Evolutionary conservation across 2,888 invertebrate genomes (phyloP).

Genomic region (Scrobipalpa atriplicella): DNA sequence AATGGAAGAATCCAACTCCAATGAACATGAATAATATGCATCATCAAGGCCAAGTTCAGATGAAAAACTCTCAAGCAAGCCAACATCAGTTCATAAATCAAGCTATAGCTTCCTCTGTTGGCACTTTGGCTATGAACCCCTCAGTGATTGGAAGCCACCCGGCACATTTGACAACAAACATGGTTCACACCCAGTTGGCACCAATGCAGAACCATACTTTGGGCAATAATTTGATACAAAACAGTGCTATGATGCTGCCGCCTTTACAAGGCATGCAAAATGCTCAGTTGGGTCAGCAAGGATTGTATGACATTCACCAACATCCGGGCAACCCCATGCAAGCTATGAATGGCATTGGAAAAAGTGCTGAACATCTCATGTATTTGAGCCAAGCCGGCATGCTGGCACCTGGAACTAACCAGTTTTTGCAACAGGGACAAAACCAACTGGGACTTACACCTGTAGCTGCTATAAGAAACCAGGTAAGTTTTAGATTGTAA

Average conservation of each 20-base stretch:
- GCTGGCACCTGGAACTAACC: conserved; percentile 83
- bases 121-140: conserved; percentile 74
- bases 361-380: conserved; percentile 78
- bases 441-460: conserved; percentile 81
- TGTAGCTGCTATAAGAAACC: conserved; percentile 75
- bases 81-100: conserved; percentile 79
- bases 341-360: conserved; percentile 79
- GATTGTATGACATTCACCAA: conserved; percentile 77
- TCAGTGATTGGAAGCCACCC: conserved; percentile 77
- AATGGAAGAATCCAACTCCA: conserved; percentile 91
- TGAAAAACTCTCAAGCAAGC: conserved; percentile 78
- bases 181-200: conserved; percentile 81
- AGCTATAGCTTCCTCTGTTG: conserved; percentile 74
- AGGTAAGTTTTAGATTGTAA: conserved; percentile 56
- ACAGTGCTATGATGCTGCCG: conserved; percentile 78
- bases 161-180: conserved; percentile 72
- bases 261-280: conserved; percentile 78
- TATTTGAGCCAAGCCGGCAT: conserved; percentile 80
- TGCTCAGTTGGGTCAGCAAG: conserved; percentile 78
- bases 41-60: conserved; percentile 77
- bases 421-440: conserved; percentile 84
- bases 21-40: conserved; percentile 82
- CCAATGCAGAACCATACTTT: conserved; percentile 77
- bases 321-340: conserved; percentile 76
- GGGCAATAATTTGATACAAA: conserved; percentile 73